Percentiles rank a stretch among this genome's conserved stretches.
phyloP scores from a whole-genome alignment of 2,797 vertebrate genomes.

The Lates japonicus region DNA sequence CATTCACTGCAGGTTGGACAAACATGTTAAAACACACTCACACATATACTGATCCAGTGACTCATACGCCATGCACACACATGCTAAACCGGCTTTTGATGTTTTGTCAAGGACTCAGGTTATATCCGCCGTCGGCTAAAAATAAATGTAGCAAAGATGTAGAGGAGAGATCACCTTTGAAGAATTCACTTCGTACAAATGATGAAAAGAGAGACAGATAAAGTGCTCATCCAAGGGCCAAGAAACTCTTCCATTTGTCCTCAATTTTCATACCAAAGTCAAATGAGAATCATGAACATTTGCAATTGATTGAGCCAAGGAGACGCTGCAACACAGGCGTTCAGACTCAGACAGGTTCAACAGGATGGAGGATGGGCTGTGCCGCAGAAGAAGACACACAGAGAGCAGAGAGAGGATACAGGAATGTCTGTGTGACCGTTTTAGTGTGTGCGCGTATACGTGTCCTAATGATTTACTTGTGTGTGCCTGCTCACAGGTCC shows the following conservation, averaged over 20 bases:
- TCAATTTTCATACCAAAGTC: constrained; percentile 68
- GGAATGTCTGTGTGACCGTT: constrained; percentile 21
- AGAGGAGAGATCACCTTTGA: constrained; percentile 71
- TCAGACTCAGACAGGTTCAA: constrained; percentile 60
- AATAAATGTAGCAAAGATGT: constrained; percentile 69
- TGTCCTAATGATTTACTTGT: constrained; percentile 60
- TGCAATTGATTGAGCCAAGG: constrained; percentile 61
- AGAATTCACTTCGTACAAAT: constrained; percentile 58
- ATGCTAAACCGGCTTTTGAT: constrained; percentile 76
- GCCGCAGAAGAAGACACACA: constrained; percentile 31
- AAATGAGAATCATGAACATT: constrained; percentile 72
- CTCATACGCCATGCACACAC: constrained; percentile 74
- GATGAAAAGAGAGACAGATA: constrained; percentile 53
- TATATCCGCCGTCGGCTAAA: constrained; percentile 72
- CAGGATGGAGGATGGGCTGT: constrained; percentile 37
- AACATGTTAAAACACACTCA: constrained; percentile 81
- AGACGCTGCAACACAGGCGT: constrained; percentile 40
- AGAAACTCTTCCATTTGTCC: constrained; percentile 70
- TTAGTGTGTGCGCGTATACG: constrained; percentile 25
- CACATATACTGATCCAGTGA: constrained; percentile 74
- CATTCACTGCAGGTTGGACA: constrained; percentile 76
- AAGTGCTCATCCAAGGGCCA: constrained; percentile 56
- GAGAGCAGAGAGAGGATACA: neutral
- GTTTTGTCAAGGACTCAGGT: constrained; percentile 78
- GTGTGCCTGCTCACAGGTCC: constrained; percentile 49